These are phyloP conservation scores for Diadumene lineata DNA, from an alignment of 92 coral and sea anemone genomes.

Conservation along the genomic window DNA sequence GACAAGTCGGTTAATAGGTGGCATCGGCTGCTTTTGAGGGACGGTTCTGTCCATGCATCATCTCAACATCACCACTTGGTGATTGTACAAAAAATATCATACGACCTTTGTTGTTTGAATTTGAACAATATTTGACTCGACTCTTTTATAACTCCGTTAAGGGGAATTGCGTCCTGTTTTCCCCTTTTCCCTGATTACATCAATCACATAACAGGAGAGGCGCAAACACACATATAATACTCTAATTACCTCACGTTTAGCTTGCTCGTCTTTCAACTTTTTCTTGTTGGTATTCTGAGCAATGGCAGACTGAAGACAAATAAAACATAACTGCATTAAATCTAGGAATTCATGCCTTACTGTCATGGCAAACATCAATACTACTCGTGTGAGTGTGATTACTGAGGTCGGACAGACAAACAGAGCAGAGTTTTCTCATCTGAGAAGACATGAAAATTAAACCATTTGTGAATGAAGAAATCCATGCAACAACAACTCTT, in stretches of 20 bases:
- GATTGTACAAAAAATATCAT: too few species aligned
- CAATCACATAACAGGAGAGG: neutral
- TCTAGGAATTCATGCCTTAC: neutral
- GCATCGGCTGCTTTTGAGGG: neutral
- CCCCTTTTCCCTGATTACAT: neutral
- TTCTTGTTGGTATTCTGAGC: conserved; percentile 62
- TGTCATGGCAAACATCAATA: neutral
- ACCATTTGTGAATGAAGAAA: too few species aligned
- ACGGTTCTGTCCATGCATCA: neutral
- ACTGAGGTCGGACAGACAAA: too few species aligned
- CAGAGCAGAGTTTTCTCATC: too few species aligned
- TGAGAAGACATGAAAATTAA: too few species aligned
- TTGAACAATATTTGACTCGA: neutral
- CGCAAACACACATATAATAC: conserved; percentile 1
- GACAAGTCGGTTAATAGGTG: neutral
- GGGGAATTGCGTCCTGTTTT: neutral
- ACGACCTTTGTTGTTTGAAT: too few species aligned
- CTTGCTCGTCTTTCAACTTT: conserved; percentile 86
- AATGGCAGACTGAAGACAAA: conserved; percentile 63
- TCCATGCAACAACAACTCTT: too few species aligned
- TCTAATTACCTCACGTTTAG: conserved; percentile 63
- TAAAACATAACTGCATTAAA: neutral
- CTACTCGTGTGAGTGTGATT: too few species aligned
- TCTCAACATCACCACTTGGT: neutral
- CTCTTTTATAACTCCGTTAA: too few species aligned